phyloP scores from a whole-genome alignment of 64 coral and sea anemone species.

The Acropora tenuis region DNA sequence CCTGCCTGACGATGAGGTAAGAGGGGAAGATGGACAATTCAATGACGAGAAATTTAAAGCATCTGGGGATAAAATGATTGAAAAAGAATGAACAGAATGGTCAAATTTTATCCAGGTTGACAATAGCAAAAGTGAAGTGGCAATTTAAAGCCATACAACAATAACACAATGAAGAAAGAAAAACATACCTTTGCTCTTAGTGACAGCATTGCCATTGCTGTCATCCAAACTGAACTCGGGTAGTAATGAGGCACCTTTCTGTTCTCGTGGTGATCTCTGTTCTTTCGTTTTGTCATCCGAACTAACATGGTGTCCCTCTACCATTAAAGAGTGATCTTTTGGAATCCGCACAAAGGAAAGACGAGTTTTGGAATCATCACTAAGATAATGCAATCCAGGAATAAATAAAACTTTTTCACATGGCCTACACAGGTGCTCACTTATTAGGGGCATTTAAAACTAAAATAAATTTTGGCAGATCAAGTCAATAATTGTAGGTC shows the following conservation, averaged over 20 bases:
- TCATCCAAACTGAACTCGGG: slow-evolving; percentile 16
- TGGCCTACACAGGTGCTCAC: too few species aligned
- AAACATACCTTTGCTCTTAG: slow-evolving; percentile 8
- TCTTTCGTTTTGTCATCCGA: slow-evolving; percentile 19
- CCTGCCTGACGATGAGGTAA: slow-evolving; percentile 33
- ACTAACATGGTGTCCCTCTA: slow-evolving; percentile 76
- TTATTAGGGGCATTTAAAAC: too few species aligned
- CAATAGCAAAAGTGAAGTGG: too few species aligned
- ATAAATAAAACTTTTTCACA: too few species aligned
- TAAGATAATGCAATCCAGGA: background rate
- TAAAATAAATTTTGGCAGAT: too few species aligned
- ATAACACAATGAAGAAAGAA: background rate
- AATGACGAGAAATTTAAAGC: slow-evolving; percentile 30
- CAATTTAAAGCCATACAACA: too few species aligned
- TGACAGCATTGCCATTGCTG: background rate
- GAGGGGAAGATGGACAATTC: slow-evolving; percentile 7
- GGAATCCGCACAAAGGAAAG: slow-evolving; percentile 74
- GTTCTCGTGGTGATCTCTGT: background rate
- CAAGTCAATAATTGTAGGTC: too few species aligned
- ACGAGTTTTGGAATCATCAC: slow-evolving; percentile 47
- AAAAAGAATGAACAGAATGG: too few species aligned
- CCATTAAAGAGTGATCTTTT: slow-evolving; percentile 73
- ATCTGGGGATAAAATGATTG: background rate
- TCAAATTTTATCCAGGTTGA: too few species aligned
- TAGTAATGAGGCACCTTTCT: background rate